phyloP scores from a whole-genome alignment of 2,113 vertebrate genomes.

The Nematolebias whitei region DNA sequence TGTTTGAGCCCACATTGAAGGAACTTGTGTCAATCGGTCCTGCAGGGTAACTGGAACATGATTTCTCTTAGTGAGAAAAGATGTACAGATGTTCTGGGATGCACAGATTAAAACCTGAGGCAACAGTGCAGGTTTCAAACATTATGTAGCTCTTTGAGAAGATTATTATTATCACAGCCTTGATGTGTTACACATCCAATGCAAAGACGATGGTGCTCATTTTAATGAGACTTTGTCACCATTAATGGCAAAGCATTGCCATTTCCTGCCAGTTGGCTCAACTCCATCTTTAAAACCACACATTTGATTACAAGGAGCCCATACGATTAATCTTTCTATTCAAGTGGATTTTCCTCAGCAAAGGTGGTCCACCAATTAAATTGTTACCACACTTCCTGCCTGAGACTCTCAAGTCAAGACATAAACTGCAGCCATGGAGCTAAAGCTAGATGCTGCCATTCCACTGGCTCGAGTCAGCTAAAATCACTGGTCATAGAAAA shows the following conservation, averaged over 20 bases:
- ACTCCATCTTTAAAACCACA: conserved; percentile 20
- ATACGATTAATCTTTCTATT: conserved; percentile 9
- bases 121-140: background rate
- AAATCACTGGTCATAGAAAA: conserved; percentile 38
- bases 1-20: background rate
- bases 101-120: too few species aligned
- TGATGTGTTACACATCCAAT: conserved; percentile 63
- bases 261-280: conserved; percentile 17
- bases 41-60: background rate
- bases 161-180: conserved; percentile 17
- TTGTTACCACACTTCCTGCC: conserved; percentile 52
- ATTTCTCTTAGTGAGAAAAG: background rate
- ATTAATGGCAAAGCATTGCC: conserved; percentile 16
- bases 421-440: conserved; percentile 25
- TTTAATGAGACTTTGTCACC: conserved; percentile 30
- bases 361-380: conserved; percentile 62
- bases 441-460: conserved; percentile 1
- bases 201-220: conserved; percentile 31
- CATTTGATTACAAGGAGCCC: conserved; percentile 14
- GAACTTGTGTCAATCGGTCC: background rate
- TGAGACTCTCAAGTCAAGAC: conserved; percentile 54
- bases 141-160: too few species aligned
- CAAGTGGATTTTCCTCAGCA: conserved; percentile 28
- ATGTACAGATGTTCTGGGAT: background rate
- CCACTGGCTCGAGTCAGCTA: conserved; percentile 16